Evolutionary conservation across 2,113 vertebrate species (phyloP).

Genomic region (Noctilio leporinus): DNA sequence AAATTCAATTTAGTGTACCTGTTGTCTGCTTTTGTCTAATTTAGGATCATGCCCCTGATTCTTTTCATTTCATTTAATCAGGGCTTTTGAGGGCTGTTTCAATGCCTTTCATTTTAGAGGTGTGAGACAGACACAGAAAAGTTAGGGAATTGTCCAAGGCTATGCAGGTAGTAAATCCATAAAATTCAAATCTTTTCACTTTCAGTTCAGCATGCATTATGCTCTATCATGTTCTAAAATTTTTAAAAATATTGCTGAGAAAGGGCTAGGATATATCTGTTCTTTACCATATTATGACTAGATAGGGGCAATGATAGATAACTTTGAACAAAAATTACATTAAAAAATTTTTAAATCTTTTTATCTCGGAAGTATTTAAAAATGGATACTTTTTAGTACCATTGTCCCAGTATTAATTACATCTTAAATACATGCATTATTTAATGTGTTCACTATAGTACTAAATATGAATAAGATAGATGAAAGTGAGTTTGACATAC

Average conservation of each 20-base stretch:
- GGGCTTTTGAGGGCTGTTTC: not conserved
- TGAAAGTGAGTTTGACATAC: not conserved
- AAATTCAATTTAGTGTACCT: not conserved
- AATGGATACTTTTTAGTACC: not conserved
- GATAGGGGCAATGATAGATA: not conserved
- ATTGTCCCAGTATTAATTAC: not conserved
- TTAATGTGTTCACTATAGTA: not conserved
- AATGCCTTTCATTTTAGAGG: not conserved
- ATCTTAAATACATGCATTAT: not conserved
- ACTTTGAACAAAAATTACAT: not conserved
- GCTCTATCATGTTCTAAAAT: not conserved
- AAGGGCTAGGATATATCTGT: not conserved
- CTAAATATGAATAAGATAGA: not conserved
- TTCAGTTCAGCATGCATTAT: not conserved
- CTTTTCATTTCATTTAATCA: constrained; percentile 12
- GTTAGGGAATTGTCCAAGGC: not conserved
- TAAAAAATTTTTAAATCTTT: not conserved
- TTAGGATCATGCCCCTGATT: not conserved
- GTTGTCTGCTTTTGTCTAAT: not conserved
- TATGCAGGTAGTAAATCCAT: not conserved
- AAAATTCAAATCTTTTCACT: not conserved
- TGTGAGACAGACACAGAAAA: not conserved
- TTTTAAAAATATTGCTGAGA: not conserved
- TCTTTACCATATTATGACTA: not conserved
- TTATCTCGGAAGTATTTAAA: not conserved